Evolutionary conservation across 2,113 vertebrate genomes (phyloP), one percentile per base, ranked within the genome.

Genomic region (Siphamia tubifer): DNA sequence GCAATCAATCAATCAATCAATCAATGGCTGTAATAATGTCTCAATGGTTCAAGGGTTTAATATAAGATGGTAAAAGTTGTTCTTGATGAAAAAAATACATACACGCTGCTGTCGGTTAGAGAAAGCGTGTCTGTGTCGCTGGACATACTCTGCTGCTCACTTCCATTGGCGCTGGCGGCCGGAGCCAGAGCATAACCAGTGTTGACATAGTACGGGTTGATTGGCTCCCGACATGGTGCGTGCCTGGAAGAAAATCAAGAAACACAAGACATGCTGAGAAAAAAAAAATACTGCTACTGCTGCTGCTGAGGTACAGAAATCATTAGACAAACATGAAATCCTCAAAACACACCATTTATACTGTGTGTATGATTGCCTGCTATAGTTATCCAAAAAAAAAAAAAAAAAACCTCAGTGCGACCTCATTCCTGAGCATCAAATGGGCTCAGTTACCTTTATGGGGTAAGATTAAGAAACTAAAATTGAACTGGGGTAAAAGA

Each of bases 121-220:
- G 98, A 99, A 76, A 97, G 87, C 0, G 96, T 97, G 76, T 99
- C 98, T 0, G 96, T 95, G 1, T 99, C 98, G 3, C 96, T 99
- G 88, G 98, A 99, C 94, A 99, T 93, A 89, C 98, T 99, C 93
- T 98, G 98, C 90, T 98, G 97, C 89, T 99, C 98, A 0, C 97
- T 99, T 87, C 98, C 97, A 0, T 98, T 98, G 89, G 97, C 94
- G 5, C 97, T 99, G 87, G 96, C 94, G 43, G 93, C 94, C 0
- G 97, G 96, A 58, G 95, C 97, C 82, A 95, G 32, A 6, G 95
- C 95, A 0, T 95, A 96, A 55, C 96, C 96, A 0, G 92, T 92
- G 91, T 94, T 97, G 86, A 97, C 92, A 6, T 97, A 97, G 91
- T 96, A 97, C 8, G 96, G 94, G 87, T 95, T 94, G 80, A 94